A percentile compares a stretch with the other conserved stretches of the same genome.
Evolutionary conservation across 2,888 invertebrate species (phyloP).

Genomic region (Drosophila cognata): DNA sequence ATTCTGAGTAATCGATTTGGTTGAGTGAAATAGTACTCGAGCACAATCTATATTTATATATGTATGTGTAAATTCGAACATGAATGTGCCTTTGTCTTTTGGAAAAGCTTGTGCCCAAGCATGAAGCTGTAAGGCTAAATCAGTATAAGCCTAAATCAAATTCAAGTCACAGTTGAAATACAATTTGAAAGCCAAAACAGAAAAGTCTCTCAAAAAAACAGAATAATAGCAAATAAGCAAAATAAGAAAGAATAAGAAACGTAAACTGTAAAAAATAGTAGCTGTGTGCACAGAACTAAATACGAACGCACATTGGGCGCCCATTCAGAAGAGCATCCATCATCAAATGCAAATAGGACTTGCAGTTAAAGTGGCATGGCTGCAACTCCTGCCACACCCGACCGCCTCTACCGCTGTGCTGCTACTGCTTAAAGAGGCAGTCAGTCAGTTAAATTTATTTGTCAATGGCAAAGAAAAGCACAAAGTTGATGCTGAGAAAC

Average conservation of each 20-base stretch:
- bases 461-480: conserved; percentile 78
- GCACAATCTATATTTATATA: not conserved
- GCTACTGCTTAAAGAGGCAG: conserved; percentile 25
- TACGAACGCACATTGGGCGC: conserved; percentile 39
- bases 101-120: not conserved
- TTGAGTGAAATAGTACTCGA: not conserved
- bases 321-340: conserved; percentile 53
- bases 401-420: not conserved
- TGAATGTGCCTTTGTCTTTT: not conserved
- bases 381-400: not conserved
- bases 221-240: not conserved
- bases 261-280: conserved; percentile 3
- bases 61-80: not conserved
- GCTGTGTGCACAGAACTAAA: conserved; percentile 31
- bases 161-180: conserved; percentile 8
- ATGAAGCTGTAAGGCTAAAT: not conserved
- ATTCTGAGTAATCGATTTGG: not conserved
- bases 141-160: not conserved
- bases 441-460: conserved; percentile 64
- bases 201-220: conserved; percentile 1
- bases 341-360: conserved; percentile 65
- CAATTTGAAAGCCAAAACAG: conserved; percentile 11
- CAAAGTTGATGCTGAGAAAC: conserved; percentile 48
- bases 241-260: not conserved
- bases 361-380: conserved; percentile 34